Evolutionary conservation across 2,888 invertebrate genomes (phyloP), one percentile per base, ranked within the genome.

Genomic region (Aradus depressus): DNA sequence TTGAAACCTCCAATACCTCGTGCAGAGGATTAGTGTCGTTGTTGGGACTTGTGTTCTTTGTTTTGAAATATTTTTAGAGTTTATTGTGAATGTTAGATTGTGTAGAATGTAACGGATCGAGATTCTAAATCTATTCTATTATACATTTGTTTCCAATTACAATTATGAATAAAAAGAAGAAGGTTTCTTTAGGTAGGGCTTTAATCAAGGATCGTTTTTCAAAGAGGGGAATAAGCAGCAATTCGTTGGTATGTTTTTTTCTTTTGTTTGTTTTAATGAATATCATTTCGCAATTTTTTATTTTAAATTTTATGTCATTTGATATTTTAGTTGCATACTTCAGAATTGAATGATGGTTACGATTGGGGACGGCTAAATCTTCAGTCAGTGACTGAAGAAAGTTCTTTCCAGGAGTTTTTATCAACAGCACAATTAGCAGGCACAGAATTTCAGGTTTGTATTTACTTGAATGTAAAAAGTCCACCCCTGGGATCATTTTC

Each of bases 361-460:
- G 88, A 92, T 54, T 92, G 90, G 90, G 87, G 85, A 31, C 75
- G 89, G 6, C 71, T 92, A 1, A 93, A 93, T 69, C 74, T 92
- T 1, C 84, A 85, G 63, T 95, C 95, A 0, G 86, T 95, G 0
- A 96, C 95, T 0, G 95, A 96, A 61, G 91, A 95, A 66, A 89
- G 84, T n/a, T 88, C 91, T 0, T 80, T 97, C 54, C 90, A 96
- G 71, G 97, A 96, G 64, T 97, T 98, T 66, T 72, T 98, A 3
- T 84, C 90, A 0, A 96, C 90, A 0, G 97, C 97, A 0, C 86
- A 95, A 68, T 70, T 98, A 52, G 95, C 96, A 0, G 89, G 90
- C 32, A 86, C 87, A 0, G 93, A 97, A 66, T 98, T 96, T 66
- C 82, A 60, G 72, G 75, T 67, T 52, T 37, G 23, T 25, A 25